These are phyloP conservation scores for Conus betulinus DNA, from an alignment of 1,140 invertebrate species.

Conservation along the genomic window DNA sequence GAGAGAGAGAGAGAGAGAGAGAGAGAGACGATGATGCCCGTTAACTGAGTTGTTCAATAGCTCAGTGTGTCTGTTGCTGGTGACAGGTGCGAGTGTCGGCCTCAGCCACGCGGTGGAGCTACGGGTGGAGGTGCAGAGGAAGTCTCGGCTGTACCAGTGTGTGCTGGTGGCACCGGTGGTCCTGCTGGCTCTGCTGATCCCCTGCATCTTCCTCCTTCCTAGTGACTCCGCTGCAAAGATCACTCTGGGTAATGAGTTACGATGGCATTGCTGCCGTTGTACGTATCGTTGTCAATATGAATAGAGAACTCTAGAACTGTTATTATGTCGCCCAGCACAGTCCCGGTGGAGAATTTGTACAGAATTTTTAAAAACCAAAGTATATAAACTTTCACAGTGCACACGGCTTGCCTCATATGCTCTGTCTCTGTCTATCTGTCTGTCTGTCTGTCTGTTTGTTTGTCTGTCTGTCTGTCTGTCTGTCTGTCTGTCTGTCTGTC, in stretches of 20 bases:
- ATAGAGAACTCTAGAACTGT: too few relatives aligned
- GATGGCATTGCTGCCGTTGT: too few relatives aligned
- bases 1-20: background rate
- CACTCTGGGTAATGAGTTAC: conserved; percentile 29
- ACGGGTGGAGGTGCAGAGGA: conserved; percentile 18
- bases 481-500: background rate
- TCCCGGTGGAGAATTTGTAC: too few relatives aligned
- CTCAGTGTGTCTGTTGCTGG: background rate
- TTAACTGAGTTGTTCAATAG: too few relatives aligned
- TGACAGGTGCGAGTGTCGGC: background rate
- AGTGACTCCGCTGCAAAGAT: conserved; percentile 40
- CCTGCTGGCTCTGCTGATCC: conserved; percentile 37
- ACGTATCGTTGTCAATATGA: too few relatives aligned
- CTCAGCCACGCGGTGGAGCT: conserved; percentile 23
- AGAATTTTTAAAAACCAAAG: too few relatives aligned
- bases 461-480: background rate
- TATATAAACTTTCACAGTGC: too few relatives aligned
- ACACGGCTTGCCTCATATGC: too few relatives aligned
- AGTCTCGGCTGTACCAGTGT: conserved; percentile 38
- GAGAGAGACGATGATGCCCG: background rate
- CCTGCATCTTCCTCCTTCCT: conserved; percentile 40
- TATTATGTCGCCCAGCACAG: too few relatives aligned
- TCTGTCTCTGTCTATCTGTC: too few relatives aligned
- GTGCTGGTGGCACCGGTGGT: conserved; percentile 33
- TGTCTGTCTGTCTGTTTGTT: too few relatives aligned